These are phyloP conservation scores for Eidolon helvum DNA, from an alignment of 2,113 vertebrate genomes.

Conservation along the genomic window DNA sequence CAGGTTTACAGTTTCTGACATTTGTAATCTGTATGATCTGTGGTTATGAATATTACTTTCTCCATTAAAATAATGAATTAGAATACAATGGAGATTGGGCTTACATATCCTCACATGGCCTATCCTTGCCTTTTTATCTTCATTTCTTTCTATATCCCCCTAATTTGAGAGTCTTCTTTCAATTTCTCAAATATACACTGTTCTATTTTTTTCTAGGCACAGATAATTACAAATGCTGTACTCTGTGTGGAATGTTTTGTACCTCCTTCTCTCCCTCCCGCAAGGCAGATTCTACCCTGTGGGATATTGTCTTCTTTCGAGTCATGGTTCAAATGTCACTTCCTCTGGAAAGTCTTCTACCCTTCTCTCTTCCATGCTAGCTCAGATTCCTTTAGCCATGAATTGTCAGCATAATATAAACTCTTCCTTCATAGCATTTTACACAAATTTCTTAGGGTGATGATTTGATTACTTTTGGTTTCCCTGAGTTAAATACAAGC, in stretches of 20 bases:
- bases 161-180: too few species aligned
- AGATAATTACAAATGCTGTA: background rate
- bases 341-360: background rate
- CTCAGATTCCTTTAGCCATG: background rate
- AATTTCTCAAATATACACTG: background rate
- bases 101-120: rapidly evolving
- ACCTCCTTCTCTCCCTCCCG: background rate
- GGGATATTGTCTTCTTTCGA: background rate
- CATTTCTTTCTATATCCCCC: background rate
- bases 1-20: background rate
- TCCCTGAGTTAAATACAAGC: background rate
- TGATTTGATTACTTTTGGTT: background rate
- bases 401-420: background rate
- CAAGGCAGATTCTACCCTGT: background rate
- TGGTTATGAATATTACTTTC: background rate
- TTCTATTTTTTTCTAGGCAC: background rate
- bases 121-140: background rate
- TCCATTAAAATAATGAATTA: background rate
- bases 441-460: background rate
- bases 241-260: background rate
- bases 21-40: background rate
- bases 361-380: rapidly evolving
- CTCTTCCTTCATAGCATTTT: background rate
- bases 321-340: background rate
- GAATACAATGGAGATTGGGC: background rate